These are phyloP conservation scores for Peromyscus leucopus DNA, from an alignment of 2,113 vertebrate species.

Conservation along the genomic window DNA sequence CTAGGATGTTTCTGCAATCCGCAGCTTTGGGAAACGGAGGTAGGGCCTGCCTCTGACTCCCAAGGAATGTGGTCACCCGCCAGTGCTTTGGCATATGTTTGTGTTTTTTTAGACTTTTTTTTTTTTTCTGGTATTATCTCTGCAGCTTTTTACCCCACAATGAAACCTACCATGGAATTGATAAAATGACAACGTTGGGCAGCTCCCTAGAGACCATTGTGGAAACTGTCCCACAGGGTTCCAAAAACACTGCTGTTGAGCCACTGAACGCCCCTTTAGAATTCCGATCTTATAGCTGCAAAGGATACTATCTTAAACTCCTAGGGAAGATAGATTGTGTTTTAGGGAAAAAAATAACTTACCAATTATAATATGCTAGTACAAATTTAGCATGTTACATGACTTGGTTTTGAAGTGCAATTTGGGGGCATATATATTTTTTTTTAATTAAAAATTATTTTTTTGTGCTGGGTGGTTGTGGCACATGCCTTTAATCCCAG, in stretches of 20 bases:
- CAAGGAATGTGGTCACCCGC: not conserved
- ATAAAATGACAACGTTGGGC: not conserved
- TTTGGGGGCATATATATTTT: not conserved
- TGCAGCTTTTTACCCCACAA: not conserved
- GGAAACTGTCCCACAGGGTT: not conserved
- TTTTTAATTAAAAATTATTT: not conserved
- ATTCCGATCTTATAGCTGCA: not conserved
- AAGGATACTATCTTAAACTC: too few relatives aligned
- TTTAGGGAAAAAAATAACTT: not conserved
- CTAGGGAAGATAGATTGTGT: not conserved
- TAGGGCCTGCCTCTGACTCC: not conserved
- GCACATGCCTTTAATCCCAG: too few relatives aligned
- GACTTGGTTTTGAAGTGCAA: not conserved
- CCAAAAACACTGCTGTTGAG: not conserved
- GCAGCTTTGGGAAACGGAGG: not conserved
- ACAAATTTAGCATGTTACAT: not conserved
- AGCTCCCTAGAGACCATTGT: not conserved
- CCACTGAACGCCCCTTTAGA: conserved; percentile 9
- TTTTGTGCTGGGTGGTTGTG: not conserved
- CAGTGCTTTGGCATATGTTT: not conserved
- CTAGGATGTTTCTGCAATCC: not conserved
- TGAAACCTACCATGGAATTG: conserved; percentile 18
- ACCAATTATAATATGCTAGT: not conserved
- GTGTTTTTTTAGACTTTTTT: not conserved
- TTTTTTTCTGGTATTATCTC: not conserved